Base-by-base conservation (phyloP, 2,113 vertebrate genomes). In the Chamaetylas fuelleborni region DNA sequence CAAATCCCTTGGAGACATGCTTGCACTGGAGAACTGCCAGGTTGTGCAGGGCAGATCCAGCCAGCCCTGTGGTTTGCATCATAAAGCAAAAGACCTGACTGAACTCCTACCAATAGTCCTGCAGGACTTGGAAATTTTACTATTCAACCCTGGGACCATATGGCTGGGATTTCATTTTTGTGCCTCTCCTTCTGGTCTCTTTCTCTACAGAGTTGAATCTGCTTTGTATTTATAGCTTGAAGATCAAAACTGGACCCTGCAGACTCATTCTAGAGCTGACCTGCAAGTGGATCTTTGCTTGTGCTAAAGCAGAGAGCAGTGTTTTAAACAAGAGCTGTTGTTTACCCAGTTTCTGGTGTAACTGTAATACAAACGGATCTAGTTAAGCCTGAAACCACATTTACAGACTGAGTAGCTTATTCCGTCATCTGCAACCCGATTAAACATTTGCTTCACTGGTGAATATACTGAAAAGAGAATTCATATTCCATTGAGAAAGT, bases 401-500 rank as follows among this genome's bases (percentile, higher is more conserved):
- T 82, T 86, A 81, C 76, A 93, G 92, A 67, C 72, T 17, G 51
- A 93, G 80, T 20, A 80, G 79, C 56, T 92, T 69, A 86, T 77
- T 86, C 67, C 6, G 1, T 96, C 92, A 88, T 83, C 93, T 86
- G 64, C 60, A 87, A 70, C n/a, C 62, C 43, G 80, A 81, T 88
- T 88, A 88, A 90, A 86, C 51, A 88, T 88, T 93, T 77, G 69
- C 76, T 94, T 93, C 86, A 88, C 82, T 74, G 77, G 9, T 95
- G 95, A 76, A 74, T 93, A 88, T 53, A 88, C 86, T 96, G 90
- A 90, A 96, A 94, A 96, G 88, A 67, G 60, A 93, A 94, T 74
- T 95, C 90, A 94, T 94, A 95, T 94, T 93, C 88, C 69, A 90
- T 92, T 96, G 90, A 94, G 79, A 70, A 96, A 97, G 54, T 69